phyloP scores from a whole-genome alignment of 2,888 invertebrate genomes.

The Opisthograptis luteolata region DNA sequence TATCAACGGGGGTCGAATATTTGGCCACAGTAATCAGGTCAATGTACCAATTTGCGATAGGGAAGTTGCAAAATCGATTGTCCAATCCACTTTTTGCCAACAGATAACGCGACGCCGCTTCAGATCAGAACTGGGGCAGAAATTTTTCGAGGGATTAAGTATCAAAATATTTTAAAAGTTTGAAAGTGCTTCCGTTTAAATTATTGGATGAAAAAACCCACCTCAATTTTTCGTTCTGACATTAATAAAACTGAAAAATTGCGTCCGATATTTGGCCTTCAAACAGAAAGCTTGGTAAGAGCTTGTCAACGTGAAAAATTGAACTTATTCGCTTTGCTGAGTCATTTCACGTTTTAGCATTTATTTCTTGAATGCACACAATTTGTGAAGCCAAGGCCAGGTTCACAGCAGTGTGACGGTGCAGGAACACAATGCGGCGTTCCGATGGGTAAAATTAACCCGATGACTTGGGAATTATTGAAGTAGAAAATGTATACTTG shows the following conservation, averaged over 20 bases:
- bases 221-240: no score
- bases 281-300: conserved; percentile 17
- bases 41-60: conserved; percentile 54
- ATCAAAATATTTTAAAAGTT: neutral
- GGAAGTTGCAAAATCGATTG: conserved; percentile 56
- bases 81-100: conserved; percentile 57
- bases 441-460: conserved; percentile 29
- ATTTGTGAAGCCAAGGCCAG: conserved; percentile 46
- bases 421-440: conserved; percentile 21
- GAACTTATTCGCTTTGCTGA: conserved; percentile 34
- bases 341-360: conserved; percentile 43
- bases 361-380: conserved; percentile 36
- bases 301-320: conserved; percentile 29
- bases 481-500: conserved; percentile 21
- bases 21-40: conserved; percentile 50
- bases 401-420: conserved; percentile 44
- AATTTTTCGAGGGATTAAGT: neutral
- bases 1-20: conserved; percentile 28
- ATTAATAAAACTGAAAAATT: no score
- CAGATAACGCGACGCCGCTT: conserved; percentile 32
- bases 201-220: no score
- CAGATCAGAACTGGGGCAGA: no score
- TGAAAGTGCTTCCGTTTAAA: no score
- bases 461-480: conserved; percentile 31
- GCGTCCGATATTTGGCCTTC: no score